Evolutionary conservation across 2,797 vertebrate genomes (phyloP).

Genomic region (Tamandua tetradactyla): DNA sequence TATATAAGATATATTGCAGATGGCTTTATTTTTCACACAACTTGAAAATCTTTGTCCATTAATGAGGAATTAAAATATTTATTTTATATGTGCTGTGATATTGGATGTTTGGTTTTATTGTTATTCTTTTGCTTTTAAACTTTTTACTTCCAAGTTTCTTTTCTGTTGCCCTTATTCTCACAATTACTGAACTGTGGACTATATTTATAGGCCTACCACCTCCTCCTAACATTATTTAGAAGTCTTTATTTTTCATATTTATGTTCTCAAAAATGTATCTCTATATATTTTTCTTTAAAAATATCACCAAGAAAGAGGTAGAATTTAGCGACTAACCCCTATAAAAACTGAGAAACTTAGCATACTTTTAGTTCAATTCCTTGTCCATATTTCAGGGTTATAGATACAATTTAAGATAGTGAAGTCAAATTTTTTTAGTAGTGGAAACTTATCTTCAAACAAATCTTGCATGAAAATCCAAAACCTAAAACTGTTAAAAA

Average conservation of each 20-base stretch:
- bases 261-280: neutral
- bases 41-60: neutral
- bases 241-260: neutral
- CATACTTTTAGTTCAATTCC: neutral
- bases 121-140: neutral
- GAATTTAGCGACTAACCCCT: neutral
- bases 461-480: neutral
- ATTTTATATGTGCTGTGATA: neutral
- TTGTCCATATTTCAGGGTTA: neutral
- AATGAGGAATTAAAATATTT: neutral
- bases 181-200: neutral
- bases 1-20: neutral
- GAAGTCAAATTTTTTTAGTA: neutral
- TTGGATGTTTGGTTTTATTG: neutral
- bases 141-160: neutral
- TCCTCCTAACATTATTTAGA: neutral
- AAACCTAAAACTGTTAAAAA: neutral
- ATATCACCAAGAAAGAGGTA: neutral
- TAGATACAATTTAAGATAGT: neutral
- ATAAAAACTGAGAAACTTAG: neutral
- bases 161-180: neutral
- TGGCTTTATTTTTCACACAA: neutral
- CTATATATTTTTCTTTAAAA: neutral
- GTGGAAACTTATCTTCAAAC: neutral
- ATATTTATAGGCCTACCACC: neutral